Evolutionary conservation across 2,888 invertebrate genomes (phyloP).

Genomic region (Acronicta leporina): DNA sequence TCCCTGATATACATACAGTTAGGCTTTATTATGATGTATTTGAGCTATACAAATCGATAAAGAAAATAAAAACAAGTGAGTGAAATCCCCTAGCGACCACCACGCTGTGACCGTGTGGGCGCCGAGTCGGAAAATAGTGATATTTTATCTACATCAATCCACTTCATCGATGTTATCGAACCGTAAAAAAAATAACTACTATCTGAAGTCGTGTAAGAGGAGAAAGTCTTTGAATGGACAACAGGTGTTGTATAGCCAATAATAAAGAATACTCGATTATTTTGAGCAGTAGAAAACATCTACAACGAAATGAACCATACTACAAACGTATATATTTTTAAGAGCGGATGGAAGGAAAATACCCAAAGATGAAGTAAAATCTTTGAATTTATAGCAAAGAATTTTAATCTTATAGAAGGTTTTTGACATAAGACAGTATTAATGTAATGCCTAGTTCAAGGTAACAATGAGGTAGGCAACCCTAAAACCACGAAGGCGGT

Average conservation of each 20-base stretch:
- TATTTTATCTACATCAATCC: slow-evolving; percentile 18
- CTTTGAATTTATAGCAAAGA: too few relatives aligned
- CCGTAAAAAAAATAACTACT: slow-evolving; percentile 1
- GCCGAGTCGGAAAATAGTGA: slow-evolving; percentile 17
- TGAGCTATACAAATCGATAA: slow-evolving; percentile 4
- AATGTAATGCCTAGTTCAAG: slow-evolving; percentile 13
- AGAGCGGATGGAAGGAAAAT: too few relatives aligned
- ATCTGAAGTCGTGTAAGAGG: too few relatives aligned
- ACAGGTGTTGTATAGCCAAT: too few relatives aligned
- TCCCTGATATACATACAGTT: slow-evolving; percentile 5
- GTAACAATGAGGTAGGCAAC: slow-evolving; percentile 31
- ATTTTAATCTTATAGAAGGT: neutral
- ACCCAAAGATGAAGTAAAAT: too few relatives aligned
- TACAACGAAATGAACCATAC: too few relatives aligned
- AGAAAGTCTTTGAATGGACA: too few relatives aligned
- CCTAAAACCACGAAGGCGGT: slow-evolving; percentile 35
- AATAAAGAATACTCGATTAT: too few relatives aligned
- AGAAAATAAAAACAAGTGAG: slow-evolving; percentile 38
- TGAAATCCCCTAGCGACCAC: slow-evolving; percentile 37
- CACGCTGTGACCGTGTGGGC: slow-evolving; percentile 26
- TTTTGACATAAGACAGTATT: neutral
- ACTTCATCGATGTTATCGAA: slow-evolving; percentile 16
- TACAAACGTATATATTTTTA: too few relatives aligned
- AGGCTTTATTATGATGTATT: too few relatives aligned
- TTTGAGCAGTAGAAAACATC: too few relatives aligned